Conservation (phyloP, 2,888 invertebrate species). For the Hirtodrosophila duncani region DNA sequence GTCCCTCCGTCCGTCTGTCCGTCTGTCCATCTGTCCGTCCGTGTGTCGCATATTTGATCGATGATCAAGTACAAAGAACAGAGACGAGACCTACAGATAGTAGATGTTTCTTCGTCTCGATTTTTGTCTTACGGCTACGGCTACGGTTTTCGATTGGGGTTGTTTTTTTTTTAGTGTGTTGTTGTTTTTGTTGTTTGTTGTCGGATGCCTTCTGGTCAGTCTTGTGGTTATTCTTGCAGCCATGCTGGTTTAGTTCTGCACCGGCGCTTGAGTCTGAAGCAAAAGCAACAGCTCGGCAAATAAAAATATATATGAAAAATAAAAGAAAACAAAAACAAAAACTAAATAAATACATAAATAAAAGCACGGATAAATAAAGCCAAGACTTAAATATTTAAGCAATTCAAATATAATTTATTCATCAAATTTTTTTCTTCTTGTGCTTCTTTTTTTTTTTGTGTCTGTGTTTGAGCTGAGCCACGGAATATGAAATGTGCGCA, state of each 20-base stretch:
- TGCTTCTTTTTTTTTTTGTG: background rate
- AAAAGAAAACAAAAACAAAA: slow-evolving; percentile 5
- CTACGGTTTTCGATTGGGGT: no score
- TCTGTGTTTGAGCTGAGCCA: slow-evolving; percentile 11
- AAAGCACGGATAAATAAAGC: no score
- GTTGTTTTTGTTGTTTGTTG: slow-evolving; percentile 15
- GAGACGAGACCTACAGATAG: background rate
- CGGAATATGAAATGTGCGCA: slow-evolving; percentile 61
- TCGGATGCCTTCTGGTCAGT: slow-evolving; percentile 39
- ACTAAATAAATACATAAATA: slow-evolving; percentile 6
- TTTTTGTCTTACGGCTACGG: no score
- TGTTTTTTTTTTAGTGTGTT: slow-evolving; percentile 4
- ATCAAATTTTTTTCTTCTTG: no score
- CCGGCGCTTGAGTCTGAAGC: slow-evolving; percentile 53
- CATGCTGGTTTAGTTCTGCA: slow-evolving; percentile 53
- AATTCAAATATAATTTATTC: no score
- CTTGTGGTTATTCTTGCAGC: slow-evolving; percentile 54
- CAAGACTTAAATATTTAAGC: no score
- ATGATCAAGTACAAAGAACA: slow-evolving; percentile 44
- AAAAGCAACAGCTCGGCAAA: slow-evolving; percentile 36
- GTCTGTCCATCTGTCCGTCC: background rate
- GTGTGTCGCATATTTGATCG: slow-evolving; percentile 39
- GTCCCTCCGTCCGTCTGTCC: background rate
- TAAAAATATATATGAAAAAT: slow-evolving; percentile 6
- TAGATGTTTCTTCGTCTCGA: no score